Evolutionary conservation across 2,113 vertebrate species (phyloP), one percentile per base, ranked within the genome.

Genomic region (Ophthalmolycus amberensis): DNA sequence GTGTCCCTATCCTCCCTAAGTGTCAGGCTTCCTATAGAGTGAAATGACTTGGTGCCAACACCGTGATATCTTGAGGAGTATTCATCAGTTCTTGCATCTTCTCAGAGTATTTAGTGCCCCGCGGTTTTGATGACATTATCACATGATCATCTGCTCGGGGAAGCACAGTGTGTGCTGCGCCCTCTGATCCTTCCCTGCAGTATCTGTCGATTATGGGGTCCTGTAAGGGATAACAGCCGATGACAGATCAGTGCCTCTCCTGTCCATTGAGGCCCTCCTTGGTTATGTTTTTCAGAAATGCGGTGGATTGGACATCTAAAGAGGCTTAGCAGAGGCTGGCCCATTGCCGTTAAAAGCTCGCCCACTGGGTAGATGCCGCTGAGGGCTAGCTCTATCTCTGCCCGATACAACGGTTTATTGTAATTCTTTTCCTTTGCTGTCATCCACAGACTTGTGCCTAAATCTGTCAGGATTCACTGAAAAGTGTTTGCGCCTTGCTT

Each of bases 281-380:
- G 71, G 88, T 79, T 87, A 84, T 90, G 79, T 91, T 91, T 85
- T 58, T 58, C 84, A 86, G 70, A 87, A 87, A 87, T 76, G 60
- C 42, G 9, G 46, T 82, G 75, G 92, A 94, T 92, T 91, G 86
- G 83, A 81, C 58, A 18, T 66, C 86, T 89, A 92, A 95, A 95
- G 94, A 94, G 91, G 93, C 93, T 95, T 94, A 95, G 85, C 84
- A 71, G 75, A 6, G 40, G 73, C 82, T 90, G 91, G 90, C 91
- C 59, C 44, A 50, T 77, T 84, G 85, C 87, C 86, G 88, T 90
- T 90, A 88, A 92, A 87, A 83, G 75, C 89, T 81, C 56, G 22
- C 87, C 70, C 76, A 62, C 64, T 87, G 78, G 46, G 80, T 80
- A 70, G 79, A 90, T 69, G 83, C 9, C 0, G 67, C 68, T 15